phyloP scores from a whole-genome alignment of 2,888 invertebrate genomes.

The Troilus luridus region DNA sequence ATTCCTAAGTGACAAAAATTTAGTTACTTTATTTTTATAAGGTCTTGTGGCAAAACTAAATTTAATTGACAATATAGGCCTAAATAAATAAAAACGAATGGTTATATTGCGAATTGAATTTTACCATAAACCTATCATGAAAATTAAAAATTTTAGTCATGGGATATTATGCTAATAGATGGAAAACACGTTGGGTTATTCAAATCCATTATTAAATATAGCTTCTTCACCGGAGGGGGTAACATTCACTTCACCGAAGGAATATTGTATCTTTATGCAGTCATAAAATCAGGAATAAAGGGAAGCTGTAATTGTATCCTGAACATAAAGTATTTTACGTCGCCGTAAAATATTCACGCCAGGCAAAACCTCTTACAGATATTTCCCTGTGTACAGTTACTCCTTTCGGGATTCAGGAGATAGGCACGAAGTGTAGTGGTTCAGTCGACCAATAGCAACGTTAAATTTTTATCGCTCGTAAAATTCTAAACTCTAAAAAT shows the following conservation, averaged over 20 bases:
- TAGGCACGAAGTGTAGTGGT: background rate
- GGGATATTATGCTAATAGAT: background rate
- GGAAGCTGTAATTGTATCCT: slow-evolving; percentile 34
- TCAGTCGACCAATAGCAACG: background rate
- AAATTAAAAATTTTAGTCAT: too few species aligned
- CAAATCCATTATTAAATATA: background rate
- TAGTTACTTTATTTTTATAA: too few species aligned
- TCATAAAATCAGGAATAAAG: slow-evolving; percentile 19
- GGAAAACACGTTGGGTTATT: background rate
- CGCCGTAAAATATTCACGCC: slow-evolving; percentile 8
- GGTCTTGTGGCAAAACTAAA: too few species aligned
- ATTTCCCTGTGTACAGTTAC: background rate
- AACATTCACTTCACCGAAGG: background rate
- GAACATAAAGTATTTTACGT: background rate
- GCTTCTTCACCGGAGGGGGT: background rate
- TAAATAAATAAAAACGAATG: too few species aligned
- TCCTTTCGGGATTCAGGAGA: background rate
- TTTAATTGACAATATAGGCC: too few species aligned
- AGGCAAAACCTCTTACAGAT: slow-evolving; percentile 22
- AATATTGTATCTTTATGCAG: slow-evolving; percentile 12
- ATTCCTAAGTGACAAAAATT: too few species aligned
- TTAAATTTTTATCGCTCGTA: background rate
- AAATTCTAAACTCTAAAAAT: background rate
- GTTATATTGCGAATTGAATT: too few species aligned
- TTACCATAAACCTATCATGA: too few species aligned